phyloP scores from a whole-genome alignment of 2,113 vertebrate species.

The Phyllostomus discolor region DNA sequence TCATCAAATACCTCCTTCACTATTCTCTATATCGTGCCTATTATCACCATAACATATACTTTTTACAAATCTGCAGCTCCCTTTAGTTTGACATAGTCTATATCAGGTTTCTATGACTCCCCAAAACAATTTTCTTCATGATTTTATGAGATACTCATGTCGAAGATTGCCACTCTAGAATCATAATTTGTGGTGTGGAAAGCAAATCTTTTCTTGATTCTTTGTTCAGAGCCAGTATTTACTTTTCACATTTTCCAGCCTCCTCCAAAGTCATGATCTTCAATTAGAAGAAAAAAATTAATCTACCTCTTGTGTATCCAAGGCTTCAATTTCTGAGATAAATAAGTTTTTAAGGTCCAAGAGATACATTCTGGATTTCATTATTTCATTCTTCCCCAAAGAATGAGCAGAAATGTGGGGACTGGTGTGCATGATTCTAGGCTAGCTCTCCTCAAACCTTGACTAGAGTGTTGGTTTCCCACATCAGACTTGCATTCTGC shows the following conservation, averaged over 20 bases:
- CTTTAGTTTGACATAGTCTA: neutral
- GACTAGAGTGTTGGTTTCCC: neutral
- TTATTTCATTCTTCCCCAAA: neutral
- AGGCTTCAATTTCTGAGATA: neutral
- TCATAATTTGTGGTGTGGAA: neutral
- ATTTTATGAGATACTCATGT: neutral
- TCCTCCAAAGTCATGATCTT: neutral
- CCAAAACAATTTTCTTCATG: neutral
- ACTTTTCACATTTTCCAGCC: neutral
- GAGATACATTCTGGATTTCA: neutral
- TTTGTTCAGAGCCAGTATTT: neutral
- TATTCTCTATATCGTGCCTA: neutral
- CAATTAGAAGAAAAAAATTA: slow-evolving; percentile 15
- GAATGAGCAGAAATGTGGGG: neutral
- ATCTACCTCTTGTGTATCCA: neutral
- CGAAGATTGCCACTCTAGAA: neutral
- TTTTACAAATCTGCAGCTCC: neutral
- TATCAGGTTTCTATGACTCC: neutral
- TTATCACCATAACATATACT: neutral
- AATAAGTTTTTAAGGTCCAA: neutral
- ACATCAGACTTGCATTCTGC: neutral
- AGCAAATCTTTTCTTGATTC: neutral
- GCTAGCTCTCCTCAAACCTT: neutral
- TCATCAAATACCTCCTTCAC: neutral
- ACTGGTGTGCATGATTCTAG: neutral